Conservation (phyloP, 2,888 invertebrate genomes). For the Drosophila gaucha region DNA sequence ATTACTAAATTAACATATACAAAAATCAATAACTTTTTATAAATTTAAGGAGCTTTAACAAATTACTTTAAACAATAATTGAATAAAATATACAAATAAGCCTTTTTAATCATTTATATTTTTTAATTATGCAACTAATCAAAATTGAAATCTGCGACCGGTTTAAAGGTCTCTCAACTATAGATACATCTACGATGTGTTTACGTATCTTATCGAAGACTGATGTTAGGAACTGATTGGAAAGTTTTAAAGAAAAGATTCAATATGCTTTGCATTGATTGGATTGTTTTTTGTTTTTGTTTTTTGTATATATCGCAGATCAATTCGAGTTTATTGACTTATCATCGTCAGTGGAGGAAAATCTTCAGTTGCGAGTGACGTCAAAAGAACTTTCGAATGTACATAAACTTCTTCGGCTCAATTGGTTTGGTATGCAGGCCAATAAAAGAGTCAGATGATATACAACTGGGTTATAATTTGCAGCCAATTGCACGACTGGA, state of each 20-base stretch:
- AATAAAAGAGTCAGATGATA: constrained; percentile 41
- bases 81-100: neutral
- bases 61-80: neutral
- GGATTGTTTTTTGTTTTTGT: neutral
- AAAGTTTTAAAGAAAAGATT: neutral
- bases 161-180: neutral
- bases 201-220: too few relatives aligned
- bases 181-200: too few relatives aligned
- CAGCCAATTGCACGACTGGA: constrained; percentile 24
- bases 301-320: constrained; percentile 12
- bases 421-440: constrained; percentile 26
- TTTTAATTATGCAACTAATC: neutral
- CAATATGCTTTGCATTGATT: constrained; percentile 10
- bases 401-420: constrained; percentile 13
- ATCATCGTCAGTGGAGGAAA: constrained; percentile 14
- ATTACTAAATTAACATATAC: constrained; percentile 7
- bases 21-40: neutral
- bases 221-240: neutral
- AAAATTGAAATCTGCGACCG: neutral
- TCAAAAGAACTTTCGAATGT: constrained; percentile 30
- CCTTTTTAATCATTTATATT: constrained; percentile 4
- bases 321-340: constrained; percentile 42
- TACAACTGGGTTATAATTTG: constrained; percentile 27
- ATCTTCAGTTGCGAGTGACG: constrained; percentile 28
- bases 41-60: neutral